These are phyloP conservation scores for Syncerus caffer DNA, from an alignment of 2,797 vertebrate genomes.

Conservation along the genomic window DNA sequence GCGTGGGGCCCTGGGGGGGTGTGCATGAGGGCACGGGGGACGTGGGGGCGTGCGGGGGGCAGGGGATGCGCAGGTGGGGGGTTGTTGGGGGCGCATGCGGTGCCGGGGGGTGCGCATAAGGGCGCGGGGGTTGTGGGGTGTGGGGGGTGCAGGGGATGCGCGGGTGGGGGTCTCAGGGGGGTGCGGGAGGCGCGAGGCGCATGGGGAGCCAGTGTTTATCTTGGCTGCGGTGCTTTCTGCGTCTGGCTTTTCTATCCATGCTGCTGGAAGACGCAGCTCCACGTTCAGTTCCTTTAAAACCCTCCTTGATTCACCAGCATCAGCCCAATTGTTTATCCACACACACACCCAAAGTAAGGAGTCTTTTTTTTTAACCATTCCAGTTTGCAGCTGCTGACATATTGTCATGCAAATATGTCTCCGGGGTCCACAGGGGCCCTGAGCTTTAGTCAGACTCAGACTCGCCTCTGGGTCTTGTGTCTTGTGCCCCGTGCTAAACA, in stretches of 20 bases:
- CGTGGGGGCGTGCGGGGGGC: too few relatives aligned
- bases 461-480: too few relatives aligned
- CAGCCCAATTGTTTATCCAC: accelerated
- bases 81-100: accelerated
- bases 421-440: background rate
- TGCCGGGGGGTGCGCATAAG: accelerated
- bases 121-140: accelerated
- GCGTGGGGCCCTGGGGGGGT: too few relatives aligned
- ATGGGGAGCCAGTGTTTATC: accelerated
- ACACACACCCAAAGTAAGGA: accelerated
- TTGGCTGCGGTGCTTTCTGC: accelerated
- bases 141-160: too few relatives aligned
- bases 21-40: too few relatives aligned
- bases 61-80: too few relatives aligned
- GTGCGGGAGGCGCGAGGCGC: too few relatives aligned
- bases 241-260: accelerated
- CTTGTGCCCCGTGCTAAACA: background rate
- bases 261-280: background rate
- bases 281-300: background rate
- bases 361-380: accelerated
- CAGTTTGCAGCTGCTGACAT: accelerated
- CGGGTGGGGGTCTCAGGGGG: too few relatives aligned
- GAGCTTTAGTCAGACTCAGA: accelerated
- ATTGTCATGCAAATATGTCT: accelerated
- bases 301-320: accelerated